Evolutionary conservation across 2,888 invertebrate genomes (phyloP), one percentile per base, ranked within the genome.

Genomic region (Agrochola circellaris): DNA sequence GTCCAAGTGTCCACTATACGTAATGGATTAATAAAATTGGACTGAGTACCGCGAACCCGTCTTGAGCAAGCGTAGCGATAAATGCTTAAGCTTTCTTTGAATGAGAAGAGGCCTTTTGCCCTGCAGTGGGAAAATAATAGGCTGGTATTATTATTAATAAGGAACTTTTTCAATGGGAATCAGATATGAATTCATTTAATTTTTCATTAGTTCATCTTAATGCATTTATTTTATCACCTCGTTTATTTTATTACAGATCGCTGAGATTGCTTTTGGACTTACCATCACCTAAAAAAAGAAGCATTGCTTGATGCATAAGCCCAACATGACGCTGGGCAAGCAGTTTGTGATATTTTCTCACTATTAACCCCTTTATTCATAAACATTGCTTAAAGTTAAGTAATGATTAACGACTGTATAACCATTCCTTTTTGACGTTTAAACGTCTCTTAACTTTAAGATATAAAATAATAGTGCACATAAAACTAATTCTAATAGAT

Each of bases 1-100:
- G 83, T 38, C 77, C 45, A 54, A 73, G 23, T 20, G 34, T 68
- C n/a, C 58, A 38, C 7, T 38, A n/a, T 23, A 13, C 38, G 54
- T 30, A n/a, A 17, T 56, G n/a, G 34, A 42, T 65, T 56, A 34
- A 54, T 64, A n/a, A 9, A 64, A 64, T 64, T 64, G 17, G 15
- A 23, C 34, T 17, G 13, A 23, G 34, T 20, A 17, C 26, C 17
- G n/a, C 38, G 9, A n/a, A 34, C 34, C 34, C 34, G 13, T 23
- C 23, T 23, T 23, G 20, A 61, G 48, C 48, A 17, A 20, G 17
- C 17, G 17, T 48, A 17, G 17, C 1, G 17, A 17, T 48, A 5
- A 9, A 34, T 34, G 20, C 20, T 54, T 4, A 2, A 1, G 23
- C 9, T 3, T 54, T 17, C 17, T 17, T 0, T 45, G 45, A 13